Base-by-base conservation (phyloP, 1,140 invertebrate species). In the Pseudomyrmex pallidus region DNA sequence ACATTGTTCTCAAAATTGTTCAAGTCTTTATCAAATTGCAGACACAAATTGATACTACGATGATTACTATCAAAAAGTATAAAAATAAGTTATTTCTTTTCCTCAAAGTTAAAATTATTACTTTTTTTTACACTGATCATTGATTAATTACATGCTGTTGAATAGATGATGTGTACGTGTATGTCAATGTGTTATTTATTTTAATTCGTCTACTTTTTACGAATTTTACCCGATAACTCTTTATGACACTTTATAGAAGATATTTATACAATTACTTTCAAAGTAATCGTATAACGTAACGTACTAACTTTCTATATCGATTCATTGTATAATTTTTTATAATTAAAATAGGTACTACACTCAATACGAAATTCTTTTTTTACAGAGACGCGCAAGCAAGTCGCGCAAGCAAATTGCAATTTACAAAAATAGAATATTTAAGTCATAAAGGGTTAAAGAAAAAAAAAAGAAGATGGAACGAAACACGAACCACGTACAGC, bases 191-290 rank as follows among this genome's bases (percentile, higher is more conserved):
- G 25, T 59, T 4, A 9, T 59, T 59, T 15, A 70, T 35, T 46
- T 72, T 59, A 70, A 78, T 59, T 59, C 35, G 64, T 57, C 76
- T 78, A 35, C 20, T 70, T 57, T 78, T 78, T 78, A 35, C 10
- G 46, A 48, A 13, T 2, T 10, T 68, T 20, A 25, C 0, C 52
- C 17, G 15, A 59, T 67, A 77, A 67, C 17, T 17, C 52, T 77
- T 77, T 77, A 67, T 35, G 66, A 22, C 35, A 48, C 66, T 70
- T 59, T 35, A 15, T 80, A 59, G 22, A 70, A 80, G 13, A 50
- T 59, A 35, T 5, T 35, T 35, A 50, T 59, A 80, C 20, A 22
- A 78, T 70, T 80, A 80, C 12, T n/a, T 70, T 10, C 57, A 80
- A 25, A 54, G 8, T 80, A 50, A 70, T 54, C 20, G 15, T 70